Percentiles rank a stretch among this genome's conserved stretches.
Conservation (phyloP, 2,113 vertebrate genomes). For the Microtus oregoni region DNA sequence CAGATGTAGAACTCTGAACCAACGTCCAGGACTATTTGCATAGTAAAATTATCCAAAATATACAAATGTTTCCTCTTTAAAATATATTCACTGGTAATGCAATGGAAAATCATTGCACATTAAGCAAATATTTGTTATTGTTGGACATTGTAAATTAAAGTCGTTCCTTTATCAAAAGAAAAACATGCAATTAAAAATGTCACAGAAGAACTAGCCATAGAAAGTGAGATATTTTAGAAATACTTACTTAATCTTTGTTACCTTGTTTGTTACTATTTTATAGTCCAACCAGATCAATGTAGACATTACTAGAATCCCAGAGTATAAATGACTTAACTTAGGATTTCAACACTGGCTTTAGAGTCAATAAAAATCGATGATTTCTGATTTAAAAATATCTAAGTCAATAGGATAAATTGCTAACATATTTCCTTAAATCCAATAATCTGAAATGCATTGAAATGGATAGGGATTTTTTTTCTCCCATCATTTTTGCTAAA, state of each 20-base stretch:
- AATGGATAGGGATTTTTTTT: background rate
- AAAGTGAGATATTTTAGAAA: background rate
- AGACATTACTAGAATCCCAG: background rate
- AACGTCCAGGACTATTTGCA: background rate
- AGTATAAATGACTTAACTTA: background rate
- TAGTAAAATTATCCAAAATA: background rate
- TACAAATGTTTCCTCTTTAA: background rate
- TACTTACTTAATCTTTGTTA: background rate
- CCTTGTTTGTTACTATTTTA: background rate
- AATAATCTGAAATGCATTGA: background rate
- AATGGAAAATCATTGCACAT: slow-evolving; percentile 7
- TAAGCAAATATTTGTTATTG: background rate
- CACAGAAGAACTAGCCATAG: background rate
- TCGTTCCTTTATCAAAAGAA: background rate
- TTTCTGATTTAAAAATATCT: background rate
- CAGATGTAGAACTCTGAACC: background rate
- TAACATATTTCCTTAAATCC: background rate
- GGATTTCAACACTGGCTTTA: background rate
- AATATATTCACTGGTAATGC: background rate
- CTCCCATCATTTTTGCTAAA: background rate
- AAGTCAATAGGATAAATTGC: background rate
- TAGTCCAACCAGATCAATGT: background rate
- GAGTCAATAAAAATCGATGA: slow-evolving; percentile 5
- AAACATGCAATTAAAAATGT: background rate
- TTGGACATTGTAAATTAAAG: background rate